Evolutionary conservation across 2,797 vertebrate species (phyloP), one percentile per base, ranked within the genome.

Genomic region (Salarias fasciatus): DNA sequence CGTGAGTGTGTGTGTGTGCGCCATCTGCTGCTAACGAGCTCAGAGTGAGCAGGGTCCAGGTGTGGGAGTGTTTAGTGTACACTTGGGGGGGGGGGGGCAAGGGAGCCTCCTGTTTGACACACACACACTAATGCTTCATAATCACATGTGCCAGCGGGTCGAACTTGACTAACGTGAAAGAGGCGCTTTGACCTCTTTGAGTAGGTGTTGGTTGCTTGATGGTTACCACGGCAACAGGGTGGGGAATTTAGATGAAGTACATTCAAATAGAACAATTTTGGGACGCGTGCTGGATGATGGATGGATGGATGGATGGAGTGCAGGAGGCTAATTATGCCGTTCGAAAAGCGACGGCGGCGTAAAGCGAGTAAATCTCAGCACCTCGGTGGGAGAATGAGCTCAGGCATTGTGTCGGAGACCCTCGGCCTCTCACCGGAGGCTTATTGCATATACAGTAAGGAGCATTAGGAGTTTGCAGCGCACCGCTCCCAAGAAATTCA

Each of bases 21-120:
- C 76, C 90, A 88, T 91, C 90, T 89, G 89, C 84, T 82, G 72
- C 86, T 91, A 91, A 91, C 84, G 83, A 91, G 90, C 83, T 83
- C 57, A 8, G 70, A 83, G 84, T 70, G 75, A 72, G 72, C 72
- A 2, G 69, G 75, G 75, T 82, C 75, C 85, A 88, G 83, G 81
- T 85, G 86, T 83, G 84, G 72, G 84, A 79, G 86, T 88, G 85
- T 91, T 90, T 86, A 89, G 79, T 83, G 86, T 78, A 78, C 84
- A 63, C 81, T 49, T n/a, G n/a, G n/a, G n/a, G n/a, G n/a, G n/a
- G n/a, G 67, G 82, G 85, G 89, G 78, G 61, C 66, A 59, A 72
- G 77, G 66, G 67, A 78, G 69, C 66, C 79, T 84, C 77, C 77
- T 81, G 83, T 81, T 72, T 72, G 59, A 58, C 52, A 47, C 40